Conservation (phyloP, 2,888 invertebrate species). For the Hydroisotoma schaefferi region DNA sequence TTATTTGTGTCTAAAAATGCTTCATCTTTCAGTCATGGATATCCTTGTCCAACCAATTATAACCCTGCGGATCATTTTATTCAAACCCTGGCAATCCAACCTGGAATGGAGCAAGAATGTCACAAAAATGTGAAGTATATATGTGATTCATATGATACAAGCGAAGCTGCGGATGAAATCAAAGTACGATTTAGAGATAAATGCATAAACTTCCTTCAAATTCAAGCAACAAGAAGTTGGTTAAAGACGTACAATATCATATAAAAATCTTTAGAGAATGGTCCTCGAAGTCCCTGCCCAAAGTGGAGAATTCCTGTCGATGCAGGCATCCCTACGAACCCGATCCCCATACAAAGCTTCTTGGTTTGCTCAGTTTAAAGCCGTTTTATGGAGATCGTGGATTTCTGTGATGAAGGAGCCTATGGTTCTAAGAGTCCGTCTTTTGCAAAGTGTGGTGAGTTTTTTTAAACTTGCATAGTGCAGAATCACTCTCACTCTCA, state of each 20-base stretch:
- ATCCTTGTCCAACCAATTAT: slow-evolving; percentile 81
- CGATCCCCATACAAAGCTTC: slow-evolving; percentile 72
- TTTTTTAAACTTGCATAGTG: not conserved
- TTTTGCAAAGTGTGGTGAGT: slow-evolving; percentile 83
- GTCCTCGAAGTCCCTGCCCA: slow-evolving; percentile 10
- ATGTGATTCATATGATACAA: slow-evolving; percentile 39
- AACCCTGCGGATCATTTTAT: slow-evolving; percentile 94
- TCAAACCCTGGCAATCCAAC: slow-evolving; percentile 79
- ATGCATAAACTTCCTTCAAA: too few species aligned
- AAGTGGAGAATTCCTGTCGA: slow-evolving; percentile 30
- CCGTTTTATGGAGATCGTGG: slow-evolving; percentile 87
- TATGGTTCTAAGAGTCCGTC: slow-evolving; percentile 78
- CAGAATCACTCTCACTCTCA: not conserved
- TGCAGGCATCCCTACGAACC: slow-evolving; percentile 28
- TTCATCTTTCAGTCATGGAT: slow-evolving; percentile 71
- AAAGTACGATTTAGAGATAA: slow-evolving; percentile 29
- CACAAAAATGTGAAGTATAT: slow-evolving; percentile 72
- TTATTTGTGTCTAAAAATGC: too few species aligned
- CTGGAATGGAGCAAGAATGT: slow-evolving; percentile 76
- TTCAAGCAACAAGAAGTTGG: too few species aligned
- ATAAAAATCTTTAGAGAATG: not conserved
- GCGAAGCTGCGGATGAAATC: slow-evolving; percentile 28
- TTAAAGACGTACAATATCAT: too few species aligned
- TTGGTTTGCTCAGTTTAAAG: slow-evolving; percentile 83
- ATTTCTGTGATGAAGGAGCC: slow-evolving; percentile 85